A percentile compares a stretch with the other conserved stretches of the same genome.
Conservation (phyloP, 2,888 invertebrate genomes). For the Leptopterna dolabrata region DNA sequence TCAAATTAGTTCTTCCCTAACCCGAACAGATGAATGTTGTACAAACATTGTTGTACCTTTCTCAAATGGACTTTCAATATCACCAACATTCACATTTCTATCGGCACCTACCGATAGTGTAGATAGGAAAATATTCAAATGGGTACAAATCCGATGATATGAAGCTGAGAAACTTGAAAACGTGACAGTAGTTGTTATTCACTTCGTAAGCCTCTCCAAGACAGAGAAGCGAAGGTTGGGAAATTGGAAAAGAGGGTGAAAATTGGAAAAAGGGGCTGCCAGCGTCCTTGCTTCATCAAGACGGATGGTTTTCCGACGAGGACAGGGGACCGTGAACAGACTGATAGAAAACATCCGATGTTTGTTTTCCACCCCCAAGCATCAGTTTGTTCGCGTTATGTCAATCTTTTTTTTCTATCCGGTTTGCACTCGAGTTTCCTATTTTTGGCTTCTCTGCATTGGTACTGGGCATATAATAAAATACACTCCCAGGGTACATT, state of each 20-base stretch:
- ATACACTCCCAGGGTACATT: too few species aligned
- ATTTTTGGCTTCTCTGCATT: not conserved
- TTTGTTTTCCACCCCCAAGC: conserved; percentile 14
- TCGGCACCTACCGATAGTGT: too few species aligned
- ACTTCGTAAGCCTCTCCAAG: not conserved
- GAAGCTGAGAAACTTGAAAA: not conserved
- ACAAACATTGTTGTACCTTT: too few species aligned
- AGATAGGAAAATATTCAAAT: too few species aligned
- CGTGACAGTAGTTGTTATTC: not conserved
- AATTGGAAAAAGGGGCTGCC: not conserved
- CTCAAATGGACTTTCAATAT: too few species aligned
- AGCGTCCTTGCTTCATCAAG: conserved; percentile 15
- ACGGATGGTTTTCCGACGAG: conserved; percentile 17
- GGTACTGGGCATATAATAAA: not conserved
- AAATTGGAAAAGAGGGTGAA: not conserved
- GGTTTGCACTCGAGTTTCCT: not conserved
- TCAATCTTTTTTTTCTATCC: not conserved
- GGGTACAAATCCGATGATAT: not conserved
- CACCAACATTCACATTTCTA: too few species aligned
- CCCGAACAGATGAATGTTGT: too few species aligned
- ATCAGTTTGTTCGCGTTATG: not conserved
- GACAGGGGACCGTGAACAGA: not conserved
- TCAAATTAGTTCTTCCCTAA: too few species aligned
- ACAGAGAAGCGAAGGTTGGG: not conserved
- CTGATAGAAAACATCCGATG: conserved; percentile 18